Conservation (phyloP, 1,140 invertebrate genomes). For the Bathynomus jamesi region DNA sequence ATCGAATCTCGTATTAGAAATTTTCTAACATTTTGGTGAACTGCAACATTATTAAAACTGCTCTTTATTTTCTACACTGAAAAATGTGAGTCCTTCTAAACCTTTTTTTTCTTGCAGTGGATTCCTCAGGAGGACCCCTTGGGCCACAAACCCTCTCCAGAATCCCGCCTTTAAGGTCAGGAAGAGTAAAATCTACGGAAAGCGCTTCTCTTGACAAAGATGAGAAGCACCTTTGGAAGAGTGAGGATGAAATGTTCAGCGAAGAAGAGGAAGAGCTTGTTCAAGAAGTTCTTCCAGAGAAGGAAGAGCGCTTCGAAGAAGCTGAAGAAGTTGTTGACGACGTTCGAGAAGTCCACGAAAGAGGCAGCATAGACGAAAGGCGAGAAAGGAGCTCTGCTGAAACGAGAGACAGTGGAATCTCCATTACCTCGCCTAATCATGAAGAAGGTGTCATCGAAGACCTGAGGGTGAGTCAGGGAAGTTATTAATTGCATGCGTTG, state of each 20-base stretch:
- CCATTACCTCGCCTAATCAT: neutral
- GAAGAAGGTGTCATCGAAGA: neutral
- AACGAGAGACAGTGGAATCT: neutral
- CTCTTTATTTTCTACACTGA: no score
- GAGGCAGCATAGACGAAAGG: neutral
- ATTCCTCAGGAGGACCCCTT: neutral
- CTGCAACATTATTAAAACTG: no score
- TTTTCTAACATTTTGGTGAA: no score
- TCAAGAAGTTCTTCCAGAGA: neutral
- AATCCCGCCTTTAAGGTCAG: neutral
- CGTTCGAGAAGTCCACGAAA: neutral
- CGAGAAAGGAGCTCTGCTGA: neutral
- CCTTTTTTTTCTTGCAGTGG: neutral
- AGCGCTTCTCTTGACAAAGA: neutral
- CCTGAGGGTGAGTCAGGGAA: neutral
- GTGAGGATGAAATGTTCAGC: neutral
- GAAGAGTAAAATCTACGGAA: neutral
- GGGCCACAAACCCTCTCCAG: neutral
- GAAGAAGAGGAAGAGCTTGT: neutral
- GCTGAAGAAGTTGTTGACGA: neutral
- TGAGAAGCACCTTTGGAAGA: neutral
- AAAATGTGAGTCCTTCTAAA: no score
- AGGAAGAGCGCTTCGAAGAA: neutral
- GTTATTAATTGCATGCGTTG: no score
- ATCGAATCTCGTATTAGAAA: no score